Base-by-base conservation (phyloP, 2,888 invertebrate species). In the Gastracanthus pulcherrimus region DNA sequence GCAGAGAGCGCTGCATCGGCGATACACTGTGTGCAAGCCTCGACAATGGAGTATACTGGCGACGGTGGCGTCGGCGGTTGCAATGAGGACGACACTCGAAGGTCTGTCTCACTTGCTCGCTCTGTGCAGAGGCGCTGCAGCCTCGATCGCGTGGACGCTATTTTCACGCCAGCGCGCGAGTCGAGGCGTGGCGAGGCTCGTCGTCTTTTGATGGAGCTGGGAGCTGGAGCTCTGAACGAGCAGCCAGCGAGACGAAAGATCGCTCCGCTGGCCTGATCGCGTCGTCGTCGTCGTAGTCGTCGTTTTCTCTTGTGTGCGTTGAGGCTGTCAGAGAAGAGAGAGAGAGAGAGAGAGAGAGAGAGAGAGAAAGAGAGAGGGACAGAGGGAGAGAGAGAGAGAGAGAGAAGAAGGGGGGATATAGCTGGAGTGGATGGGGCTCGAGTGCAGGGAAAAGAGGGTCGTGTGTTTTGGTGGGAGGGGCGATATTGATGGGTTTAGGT, bases 41-140 rank as follows among this genome's bases (percentile, higher is more conserved):
- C 48, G 34, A 72, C 64, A 78, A 78, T 78, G 51, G 78, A 64
- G 23, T 16, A 29, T 31, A 60, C n/a, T 7, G 51, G 19, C 19
- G 19, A 0, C 23, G 36, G 26, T 23, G 36, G 36, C 19, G 31
- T 1, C 19, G 13, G 23, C 45, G 55, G 13, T 45, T 62, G 78
- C 78, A 72, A 78, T 31, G 78, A 72, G 71, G 48, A 78, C 64
- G 64, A 72, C 71, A 78, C 78, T 78, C 41, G 41, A 72, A 64
- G 76, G 23, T 81, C 36, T 36, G 79, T 34, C 55, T 16, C n/a
- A 41, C 51, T 26, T 19, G 60, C 70, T 55, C 45, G 26, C 58
- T 16, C 13, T 38, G 38, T 19, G n/a, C 60, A 16, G 5, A 4
- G 31, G 6, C n/a, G n/a, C 29, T 74, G 34, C 60, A 31, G 23